phyloP scores from a whole-genome alignment of 2,888 invertebrate genomes.

The Diarsia rubi region DNA sequence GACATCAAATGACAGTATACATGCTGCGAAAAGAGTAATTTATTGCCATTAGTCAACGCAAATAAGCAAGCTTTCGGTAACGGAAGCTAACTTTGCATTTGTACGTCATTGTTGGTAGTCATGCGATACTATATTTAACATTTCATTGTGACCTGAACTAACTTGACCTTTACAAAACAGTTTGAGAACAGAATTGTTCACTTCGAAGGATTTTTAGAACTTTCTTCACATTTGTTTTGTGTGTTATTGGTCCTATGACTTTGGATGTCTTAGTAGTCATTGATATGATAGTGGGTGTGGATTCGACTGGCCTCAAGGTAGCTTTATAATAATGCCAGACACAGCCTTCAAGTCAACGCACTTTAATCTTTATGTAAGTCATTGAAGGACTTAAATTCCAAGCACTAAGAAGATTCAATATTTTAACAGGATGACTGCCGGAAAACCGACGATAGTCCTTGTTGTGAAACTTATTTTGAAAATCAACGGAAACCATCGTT shows the following conservation, averaged over 20 bases:
- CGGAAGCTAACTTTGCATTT: slow-evolving; percentile 79
- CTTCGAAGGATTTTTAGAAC: slow-evolving; percentile 67
- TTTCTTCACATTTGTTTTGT: slow-evolving; percentile 49
- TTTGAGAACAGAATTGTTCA: slow-evolving; percentile 66
- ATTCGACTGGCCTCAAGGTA: neutral
- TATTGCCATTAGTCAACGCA: slow-evolving; percentile 71
- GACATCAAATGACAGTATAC: slow-evolving; percentile 43
- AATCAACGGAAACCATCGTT: no score
- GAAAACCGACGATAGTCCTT: neutral
- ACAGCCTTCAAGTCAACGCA: neutral
- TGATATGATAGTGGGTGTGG: slow-evolving; percentile 16
- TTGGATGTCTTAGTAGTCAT: slow-evolving; percentile 36
- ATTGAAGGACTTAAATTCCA: neutral
- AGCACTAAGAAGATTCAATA: neutral
- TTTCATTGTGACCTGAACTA: slow-evolving; percentile 80
- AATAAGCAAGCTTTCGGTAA: slow-evolving; percentile 71
- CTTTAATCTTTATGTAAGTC: neutral
- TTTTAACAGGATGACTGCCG: neutral
- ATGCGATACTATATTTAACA: slow-evolving; percentile 88
- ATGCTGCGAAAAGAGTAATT: slow-evolving; percentile 67
- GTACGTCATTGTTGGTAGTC: slow-evolving; percentile 80
- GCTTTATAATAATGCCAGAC: neutral
- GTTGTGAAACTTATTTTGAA: neutral
- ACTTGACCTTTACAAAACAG: slow-evolving; percentile 78
- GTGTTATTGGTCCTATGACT: slow-evolving; percentile 44